These are phyloP conservation scores for Pseudochirops corinnae DNA, from an alignment of 2,797 vertebrate species.

Conservation along the genomic window DNA sequence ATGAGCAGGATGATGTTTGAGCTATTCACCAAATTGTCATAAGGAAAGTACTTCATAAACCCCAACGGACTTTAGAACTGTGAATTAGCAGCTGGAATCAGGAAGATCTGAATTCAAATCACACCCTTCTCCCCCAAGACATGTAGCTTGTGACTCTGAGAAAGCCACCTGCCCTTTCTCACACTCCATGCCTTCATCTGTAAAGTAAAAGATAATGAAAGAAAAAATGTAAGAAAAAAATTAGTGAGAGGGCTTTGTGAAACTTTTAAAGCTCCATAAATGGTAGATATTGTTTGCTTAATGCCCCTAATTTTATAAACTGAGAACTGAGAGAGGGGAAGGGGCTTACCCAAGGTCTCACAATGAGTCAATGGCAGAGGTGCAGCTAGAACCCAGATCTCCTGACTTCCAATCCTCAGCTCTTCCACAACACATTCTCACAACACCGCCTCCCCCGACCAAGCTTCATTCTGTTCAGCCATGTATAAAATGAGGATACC, in stretches of 20 bases:
- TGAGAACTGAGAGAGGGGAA: neutral
- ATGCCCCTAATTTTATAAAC: neutral
- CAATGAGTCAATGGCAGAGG: neutral
- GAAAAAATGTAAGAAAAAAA: neutral
- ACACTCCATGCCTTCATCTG: neutral
- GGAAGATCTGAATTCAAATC: neutral
- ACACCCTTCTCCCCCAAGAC: neutral
- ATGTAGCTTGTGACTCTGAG: neutral
- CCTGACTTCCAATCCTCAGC: neutral
- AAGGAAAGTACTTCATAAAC: neutral
- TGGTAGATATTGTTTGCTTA: neutral
- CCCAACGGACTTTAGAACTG: neutral
- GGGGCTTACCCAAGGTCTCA: neutral
- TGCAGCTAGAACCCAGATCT: neutral
- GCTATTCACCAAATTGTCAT: neutral
- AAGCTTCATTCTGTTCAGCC: neutral
- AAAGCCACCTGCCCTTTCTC: neutral
- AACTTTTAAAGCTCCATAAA: neutral
- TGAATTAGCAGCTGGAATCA: neutral
- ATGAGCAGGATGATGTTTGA: neutral
- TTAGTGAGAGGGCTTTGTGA: neutral
- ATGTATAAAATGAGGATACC: neutral
- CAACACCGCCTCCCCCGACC: neutral
- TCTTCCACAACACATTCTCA: neutral
- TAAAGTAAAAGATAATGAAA: neutral